These are phyloP conservation scores for Ostrea edulis DNA, from an alignment of 1,140 invertebrate species.

Conservation along the genomic window DNA sequence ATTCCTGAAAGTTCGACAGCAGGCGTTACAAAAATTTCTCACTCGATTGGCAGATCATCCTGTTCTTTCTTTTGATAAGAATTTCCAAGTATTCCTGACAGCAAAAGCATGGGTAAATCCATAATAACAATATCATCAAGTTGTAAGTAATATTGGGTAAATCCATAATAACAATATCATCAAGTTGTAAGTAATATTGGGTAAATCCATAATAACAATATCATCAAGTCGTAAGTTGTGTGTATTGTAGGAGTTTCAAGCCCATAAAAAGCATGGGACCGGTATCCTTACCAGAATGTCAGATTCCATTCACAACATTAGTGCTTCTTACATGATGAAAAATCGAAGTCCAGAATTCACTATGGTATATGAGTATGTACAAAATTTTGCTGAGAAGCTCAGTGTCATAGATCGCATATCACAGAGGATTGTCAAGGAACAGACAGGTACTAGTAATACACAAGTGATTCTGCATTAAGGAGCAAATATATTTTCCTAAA, in stretches of 20 bases:
- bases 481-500: not conserved
- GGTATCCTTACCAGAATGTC: slow-evolving; percentile 83
- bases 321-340: slow-evolving; percentile 82
- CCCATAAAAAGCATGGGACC: slow-evolving; percentile 84
- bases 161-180: not conserved
- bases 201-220: slow-evolving; percentile 74
- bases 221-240: too few species aligned
- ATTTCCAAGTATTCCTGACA: slow-evolving; percentile 86
- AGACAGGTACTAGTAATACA: slow-evolving; percentile 80
- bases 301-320: slow-evolving; percentile 84
- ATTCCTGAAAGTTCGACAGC: slow-evolving; percentile 86
- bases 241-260: slow-evolving; percentile 83
- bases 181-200: slow-evolving; percentile 52
- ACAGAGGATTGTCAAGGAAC: slow-evolving; percentile 85
- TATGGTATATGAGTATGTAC: slow-evolving; percentile 84
- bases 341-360: slow-evolving; percentile 85
- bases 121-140: too few species aligned
- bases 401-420: slow-evolving; percentile 85
- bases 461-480: not conserved
- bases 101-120: slow-evolving; percentile 83
- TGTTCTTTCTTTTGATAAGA: slow-evolving; percentile 86
- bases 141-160: slow-evolving; percentile 76
- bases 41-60: slow-evolving; percentile 85
- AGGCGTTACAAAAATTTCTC: slow-evolving; percentile 86
- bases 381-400: slow-evolving; percentile 84